phyloP scores from a whole-genome alignment of 1,140 invertebrate genomes.

The Heliconius nattereri region DNA sequence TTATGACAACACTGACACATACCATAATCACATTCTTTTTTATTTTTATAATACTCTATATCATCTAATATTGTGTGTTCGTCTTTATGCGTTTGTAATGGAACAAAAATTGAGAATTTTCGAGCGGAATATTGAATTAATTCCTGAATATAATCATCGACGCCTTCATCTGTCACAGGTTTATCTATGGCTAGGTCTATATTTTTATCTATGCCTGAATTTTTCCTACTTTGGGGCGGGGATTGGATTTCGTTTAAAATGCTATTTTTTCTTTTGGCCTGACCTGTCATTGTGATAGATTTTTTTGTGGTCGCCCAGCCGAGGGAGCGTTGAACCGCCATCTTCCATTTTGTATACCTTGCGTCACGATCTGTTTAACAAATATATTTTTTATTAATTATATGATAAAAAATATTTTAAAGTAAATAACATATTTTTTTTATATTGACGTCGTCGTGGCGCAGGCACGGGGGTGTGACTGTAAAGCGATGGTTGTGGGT shows the following conservation, averaged over 20 bases:
- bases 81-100: slow-evolving; percentile 49
- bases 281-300: slow-evolving; percentile 88
- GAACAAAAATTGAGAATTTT: slow-evolving; percentile 66
- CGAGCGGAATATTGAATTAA: slow-evolving; percentile 62
- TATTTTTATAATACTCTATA: slow-evolving; percentile 66
- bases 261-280: slow-evolving; percentile 72
- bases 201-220: slow-evolving; percentile 54
- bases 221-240: slow-evolving; percentile 51
- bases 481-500: too few species aligned
- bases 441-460: too few species aligned
- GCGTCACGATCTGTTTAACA: slow-evolving; percentile 87
- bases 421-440: background rate
- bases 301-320: slow-evolving; percentile 91
- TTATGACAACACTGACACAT: slow-evolving; percentile 68
- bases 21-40: slow-evolving; percentile 72
- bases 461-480: too few species aligned
- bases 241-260: slow-evolving; percentile 52
- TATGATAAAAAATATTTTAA: background rate
- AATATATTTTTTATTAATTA: background rate
- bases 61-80: slow-evolving; percentile 73
- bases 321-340: slow-evolving; percentile 93
- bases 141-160: slow-evolving; percentile 57
- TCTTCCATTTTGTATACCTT: slow-evolving; percentile 94
- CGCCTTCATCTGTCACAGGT: slow-evolving; percentile 49
- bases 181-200: slow-evolving; percentile 41